Evolutionary conservation across 2,113 vertebrate species (phyloP), one percentile per base, ranked within the genome.

Genomic region (Hypocryptadius cinnamomeus): DNA sequence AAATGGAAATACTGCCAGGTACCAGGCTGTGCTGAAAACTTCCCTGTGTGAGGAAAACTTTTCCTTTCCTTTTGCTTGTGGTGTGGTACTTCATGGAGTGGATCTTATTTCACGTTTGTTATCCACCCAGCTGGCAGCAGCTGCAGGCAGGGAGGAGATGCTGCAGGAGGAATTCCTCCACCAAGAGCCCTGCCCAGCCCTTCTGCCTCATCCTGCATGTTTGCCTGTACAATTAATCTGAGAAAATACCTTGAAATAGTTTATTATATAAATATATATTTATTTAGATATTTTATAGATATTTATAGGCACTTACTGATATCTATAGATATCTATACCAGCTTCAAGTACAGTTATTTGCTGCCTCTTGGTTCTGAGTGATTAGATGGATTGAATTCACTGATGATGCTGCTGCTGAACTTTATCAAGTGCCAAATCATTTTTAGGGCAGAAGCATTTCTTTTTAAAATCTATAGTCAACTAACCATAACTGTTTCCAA

Each of bases 31-130:
- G 53, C 9, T 24, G 51, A 10, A 53, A 78, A 25, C 18, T 60
- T 60, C 5, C 15, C 13, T 42, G 31, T 9, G 19, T 4, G 54
- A 56, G 30, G 35, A 59, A 44, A 47, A 13, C 9, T 17, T 51
- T 40, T 13, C 16, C 27, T 53, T 72, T 27, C 15, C 10, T 85
- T 9, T 63, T 66, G 40, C 1, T 11, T 40, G 5, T 35, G 20
- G 11, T 23, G 2, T 11, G 53, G n/a, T 53, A 44, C 21, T 70
- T 61, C 11, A 8, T 8, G 27, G 56, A 50, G 40, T 23, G 21
- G 2, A 2, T 37, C 5, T 51, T 39, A 0, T 2, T 4, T 23
- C 5, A 6, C 2, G 3, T 47, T 40, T 2, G 6, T 8, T 60
- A 2, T 2, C 1, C n/a, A 24, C 23, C n/a, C 88, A 8, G 9